A percentile compares a stretch with the other conserved stretches of the same genome.
Conservation (phyloP, 2,888 invertebrate species). For the Drosophila lutescens region DNA sequence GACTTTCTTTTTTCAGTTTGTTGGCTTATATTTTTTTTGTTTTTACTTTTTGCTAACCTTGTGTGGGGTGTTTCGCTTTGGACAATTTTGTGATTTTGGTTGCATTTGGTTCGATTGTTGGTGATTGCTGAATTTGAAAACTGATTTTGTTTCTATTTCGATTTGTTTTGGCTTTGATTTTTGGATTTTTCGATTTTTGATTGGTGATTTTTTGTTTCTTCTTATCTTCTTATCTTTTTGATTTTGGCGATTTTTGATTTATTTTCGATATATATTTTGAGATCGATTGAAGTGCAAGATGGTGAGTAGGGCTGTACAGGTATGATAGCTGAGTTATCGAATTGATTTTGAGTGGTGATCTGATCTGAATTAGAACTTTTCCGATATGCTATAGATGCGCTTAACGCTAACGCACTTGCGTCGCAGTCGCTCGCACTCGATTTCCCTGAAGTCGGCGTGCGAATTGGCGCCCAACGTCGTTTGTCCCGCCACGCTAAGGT, state of each 20-base stretch:
- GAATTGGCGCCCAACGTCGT: constrained; percentile 69
- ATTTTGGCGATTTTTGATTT: constrained; percentile 32
- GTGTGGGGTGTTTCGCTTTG: constrained; percentile 76
- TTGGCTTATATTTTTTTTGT: constrained; percentile 29
- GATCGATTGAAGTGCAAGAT: constrained; percentile 37
- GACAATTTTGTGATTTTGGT: constrained; percentile 77
- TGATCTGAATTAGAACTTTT: constrained; percentile 79
- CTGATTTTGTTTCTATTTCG: constrained; percentile 27
- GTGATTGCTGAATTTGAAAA: constrained; percentile 33
- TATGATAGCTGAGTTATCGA: constrained; percentile 38
- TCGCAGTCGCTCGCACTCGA: constrained; percentile 82
- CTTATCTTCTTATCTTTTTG: too few species aligned
- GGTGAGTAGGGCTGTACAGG: constrained; percentile 38
- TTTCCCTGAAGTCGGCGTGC: constrained; percentile 82
- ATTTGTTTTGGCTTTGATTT: constrained; percentile 39
- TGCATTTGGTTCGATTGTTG: constrained; percentile 59
- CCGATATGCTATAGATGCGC: constrained; percentile 84
- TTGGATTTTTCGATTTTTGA: constrained; percentile 10
- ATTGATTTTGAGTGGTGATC: constrained; percentile 25
- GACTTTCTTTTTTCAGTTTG: constrained; percentile 22
- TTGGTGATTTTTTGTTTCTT: constrained; percentile 24
- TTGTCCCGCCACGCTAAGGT: constrained; percentile 16
- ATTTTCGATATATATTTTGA: constrained; percentile 9
- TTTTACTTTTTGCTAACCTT: constrained; percentile 67
- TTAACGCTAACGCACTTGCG: constrained; percentile 83